Evolutionary conservation across 2,113 vertebrate genomes (phyloP).

Genomic region (Lepus timidus): DNA sequence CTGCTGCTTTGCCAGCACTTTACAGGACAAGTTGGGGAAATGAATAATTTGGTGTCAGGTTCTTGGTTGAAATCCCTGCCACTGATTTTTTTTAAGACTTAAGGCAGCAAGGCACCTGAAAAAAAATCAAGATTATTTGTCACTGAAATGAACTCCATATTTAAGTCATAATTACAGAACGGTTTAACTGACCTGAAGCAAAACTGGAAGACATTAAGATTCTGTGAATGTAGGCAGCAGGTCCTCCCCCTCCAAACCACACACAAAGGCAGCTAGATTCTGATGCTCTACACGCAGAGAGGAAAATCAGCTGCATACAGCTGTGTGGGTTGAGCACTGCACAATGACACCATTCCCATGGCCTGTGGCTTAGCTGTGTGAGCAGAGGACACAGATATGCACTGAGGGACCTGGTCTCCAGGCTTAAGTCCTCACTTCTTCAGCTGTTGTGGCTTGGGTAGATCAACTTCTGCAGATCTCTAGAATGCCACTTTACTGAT

Average conservation of each 20-base stretch:
- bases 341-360: rapidly evolving
- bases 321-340: background rate
- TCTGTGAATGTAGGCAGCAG: background rate
- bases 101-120: background rate
- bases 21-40: background rate
- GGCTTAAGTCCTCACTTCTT: no score
- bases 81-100: conserved; percentile 19
- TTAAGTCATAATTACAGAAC: conserved; percentile 42
- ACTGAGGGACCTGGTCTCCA: background rate
- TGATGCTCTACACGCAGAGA: background rate
- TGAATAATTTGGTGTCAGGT: background rate
- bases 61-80: background rate
- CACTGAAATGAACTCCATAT: conserved; percentile 12
- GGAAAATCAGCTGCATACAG: rapidly evolving
- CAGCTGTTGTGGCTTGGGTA: background rate
- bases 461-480: background rate
- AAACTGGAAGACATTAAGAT: conserved; percentile 25
- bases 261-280: background rate
- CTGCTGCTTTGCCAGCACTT: background rate
- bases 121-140: conserved; percentile 45
- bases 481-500: background rate
- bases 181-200: background rate
- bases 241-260: background rate
- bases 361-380: background rate
- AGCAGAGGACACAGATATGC: background rate